Conservation (phyloP, 2,888 invertebrate species). For the Ganaspis brasiliensis region DNA sequence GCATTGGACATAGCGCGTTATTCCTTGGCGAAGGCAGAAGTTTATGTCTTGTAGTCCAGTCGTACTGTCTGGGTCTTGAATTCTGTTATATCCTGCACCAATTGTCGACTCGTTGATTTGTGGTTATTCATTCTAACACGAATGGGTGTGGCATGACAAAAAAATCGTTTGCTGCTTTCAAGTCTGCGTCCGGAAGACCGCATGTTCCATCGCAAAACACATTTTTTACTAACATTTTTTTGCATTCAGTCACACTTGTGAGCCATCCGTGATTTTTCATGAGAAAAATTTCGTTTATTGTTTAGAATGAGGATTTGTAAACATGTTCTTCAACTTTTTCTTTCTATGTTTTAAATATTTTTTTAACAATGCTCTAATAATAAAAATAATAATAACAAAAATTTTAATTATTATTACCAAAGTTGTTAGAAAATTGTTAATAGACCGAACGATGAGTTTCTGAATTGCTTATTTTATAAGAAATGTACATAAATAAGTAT, state of each 20-base stretch:
- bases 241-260: constrained; percentile 30
- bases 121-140: constrained; percentile 31
- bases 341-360: not conserved
- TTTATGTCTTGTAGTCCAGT: constrained; percentile 25
- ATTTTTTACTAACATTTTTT: constrained; percentile 6
- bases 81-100: constrained; percentile 1
- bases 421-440: too few relatives aligned
- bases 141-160: constrained; percentile 35
- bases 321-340: too few relatives aligned
- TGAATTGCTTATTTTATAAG: too few relatives aligned
- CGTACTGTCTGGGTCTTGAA: not conserved
- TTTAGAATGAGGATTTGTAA: too few relatives aligned
- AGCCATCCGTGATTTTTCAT: constrained; percentile 12
- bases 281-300: not conserved
- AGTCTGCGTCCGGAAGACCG: constrained; percentile 36
- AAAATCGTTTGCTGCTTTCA: constrained; percentile 9
- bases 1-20: not conserved
- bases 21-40: constrained; percentile 9
- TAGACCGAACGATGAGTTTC: too few relatives aligned
- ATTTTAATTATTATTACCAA: too few relatives aligned
- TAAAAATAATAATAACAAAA: too few relatives aligned
- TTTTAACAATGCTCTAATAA: too few relatives aligned
- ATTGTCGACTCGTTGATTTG: constrained; percentile 35
- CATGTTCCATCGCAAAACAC: constrained; percentile 28
- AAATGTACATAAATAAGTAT: too few relatives aligned